Base-by-base conservation (phyloP, 1,140 invertebrate genomes). In the Plodia interpunctella region DNA sequence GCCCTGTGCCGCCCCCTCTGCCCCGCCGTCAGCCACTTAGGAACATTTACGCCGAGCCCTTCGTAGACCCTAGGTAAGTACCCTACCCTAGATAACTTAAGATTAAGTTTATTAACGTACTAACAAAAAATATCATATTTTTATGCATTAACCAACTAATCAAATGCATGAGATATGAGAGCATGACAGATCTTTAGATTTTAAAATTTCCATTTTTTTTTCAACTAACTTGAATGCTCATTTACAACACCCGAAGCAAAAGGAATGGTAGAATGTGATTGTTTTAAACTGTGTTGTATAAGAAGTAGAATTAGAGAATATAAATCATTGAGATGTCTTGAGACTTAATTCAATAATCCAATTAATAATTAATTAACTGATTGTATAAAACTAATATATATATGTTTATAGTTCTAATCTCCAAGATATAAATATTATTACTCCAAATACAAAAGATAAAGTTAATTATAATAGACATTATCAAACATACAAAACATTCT, bases 21-120 rank as follows among this genome's bases (percentile, higher is more conserved):
- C 88, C 88, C n/a, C 76, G 90, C 11, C 76, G 90, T n/a, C 88
- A 89, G 63, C 90, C 88, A 49, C 83, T 89, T 61, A 76, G 90
- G 66, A 90, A 90, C 74, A 90, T 90, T 73, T 90, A 90, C 64
- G 90, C 90, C 0, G 90, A 90, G 60, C 90, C 90, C 70, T 90
- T 90, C 82, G 87, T 88, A 66, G 90, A 90, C 66, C 90, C 88
- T 77, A 90, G 90, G 90, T 90, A 86, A 87, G 87, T 78, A 2
- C 6, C n/a, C n/a, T n/a, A 90, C 66, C 90, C 88, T 77, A 90
- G 90, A 88, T 90, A 86, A 87, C n/a, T 53, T 25, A 25, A 25
- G n/a, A 10, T 21, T 44, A 1, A n/a, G 13, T 10, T 44, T 6
- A 17, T 44, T n/a, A 15, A 44, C 38, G n/a, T 15, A 44, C 10